Evolutionary conservation across 2,888 invertebrate species (phyloP).

Genomic region (Nomada fabriciana): DNA sequence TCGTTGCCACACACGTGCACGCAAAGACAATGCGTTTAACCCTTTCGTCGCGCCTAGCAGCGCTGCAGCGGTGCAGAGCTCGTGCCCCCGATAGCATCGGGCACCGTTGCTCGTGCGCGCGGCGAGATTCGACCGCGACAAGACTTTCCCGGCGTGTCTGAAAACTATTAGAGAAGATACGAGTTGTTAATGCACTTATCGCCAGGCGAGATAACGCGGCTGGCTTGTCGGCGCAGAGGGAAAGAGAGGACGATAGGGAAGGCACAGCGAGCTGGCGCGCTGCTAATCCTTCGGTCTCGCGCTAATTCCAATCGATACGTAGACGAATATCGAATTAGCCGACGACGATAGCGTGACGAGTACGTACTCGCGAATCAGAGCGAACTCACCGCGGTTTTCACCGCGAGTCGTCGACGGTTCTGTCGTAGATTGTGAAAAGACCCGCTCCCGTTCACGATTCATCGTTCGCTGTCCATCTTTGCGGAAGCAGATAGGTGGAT

Average conservation of each 20-base stretch:
- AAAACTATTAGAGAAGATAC: slow-evolving; percentile 73
- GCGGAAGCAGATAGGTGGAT: neutral
- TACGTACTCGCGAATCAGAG: slow-evolving; percentile 13
- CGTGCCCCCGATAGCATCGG: slow-evolving; percentile 52
- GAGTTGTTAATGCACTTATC: slow-evolving; percentile 73
- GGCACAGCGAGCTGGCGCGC: slow-evolving; percentile 31
- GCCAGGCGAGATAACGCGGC: slow-evolving; percentile 65
- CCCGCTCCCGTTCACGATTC: neutral
- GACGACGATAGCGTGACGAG: slow-evolving; percentile 32
- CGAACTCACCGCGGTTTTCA: slow-evolving; percentile 23
- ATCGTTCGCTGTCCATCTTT: slow-evolving; percentile 8
- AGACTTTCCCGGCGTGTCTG: slow-evolving; percentile 67
- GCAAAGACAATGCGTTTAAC: slow-evolving; percentile 39
- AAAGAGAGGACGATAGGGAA: slow-evolving; percentile 48
- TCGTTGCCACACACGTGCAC: neutral
- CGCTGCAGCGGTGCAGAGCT: slow-evolving; percentile 5
- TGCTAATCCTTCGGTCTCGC: slow-evolving; percentile 54
- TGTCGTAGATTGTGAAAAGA: neutral
- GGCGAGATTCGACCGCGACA: slow-evolving; percentile 61
- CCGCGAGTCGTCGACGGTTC: neutral
- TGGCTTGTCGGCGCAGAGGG: slow-evolving; percentile 38
- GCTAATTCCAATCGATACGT: slow-evolving; percentile 51
- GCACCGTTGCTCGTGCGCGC: slow-evolving; percentile 52
- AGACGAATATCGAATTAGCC: slow-evolving; percentile 36
- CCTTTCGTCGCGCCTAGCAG: slow-evolving; percentile 29